Evolutionary conservation across 2,113 vertebrate genomes (phyloP).

Genomic region (Ancistrus triradiatus): DNA sequence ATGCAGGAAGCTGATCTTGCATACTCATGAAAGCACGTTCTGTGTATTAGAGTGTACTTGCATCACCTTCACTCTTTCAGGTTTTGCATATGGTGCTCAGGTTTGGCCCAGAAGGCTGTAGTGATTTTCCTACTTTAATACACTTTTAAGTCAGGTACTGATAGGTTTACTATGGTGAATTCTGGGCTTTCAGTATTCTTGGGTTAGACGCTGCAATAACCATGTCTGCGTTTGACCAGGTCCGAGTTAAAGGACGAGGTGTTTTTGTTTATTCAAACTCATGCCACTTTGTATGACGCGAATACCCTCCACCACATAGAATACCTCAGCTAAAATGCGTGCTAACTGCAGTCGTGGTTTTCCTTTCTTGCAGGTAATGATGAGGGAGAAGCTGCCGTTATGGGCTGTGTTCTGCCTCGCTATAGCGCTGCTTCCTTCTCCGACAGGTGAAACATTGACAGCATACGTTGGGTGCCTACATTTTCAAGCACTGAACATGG

Average conservation of each 20-base stretch:
- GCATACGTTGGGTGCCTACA: too few species aligned
- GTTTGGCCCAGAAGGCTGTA: not conserved
- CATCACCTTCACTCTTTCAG: not conserved
- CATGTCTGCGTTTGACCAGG: not conserved
- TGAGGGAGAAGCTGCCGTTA: conserved; percentile 49
- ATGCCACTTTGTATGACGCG: not conserved
- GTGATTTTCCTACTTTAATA: not conserved
- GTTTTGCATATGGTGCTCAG: not conserved
- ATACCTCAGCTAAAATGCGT: not conserved
- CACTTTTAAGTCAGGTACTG: not conserved
- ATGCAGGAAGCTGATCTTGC: not conserved
- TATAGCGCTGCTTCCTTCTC: conserved; percentile 55
- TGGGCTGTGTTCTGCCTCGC: conserved; percentile 58
- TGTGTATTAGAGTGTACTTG: not conserved
- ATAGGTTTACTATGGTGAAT: not conserved
- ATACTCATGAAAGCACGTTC: not conserved
- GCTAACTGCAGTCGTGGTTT: not conserved
- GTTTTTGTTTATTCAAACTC: too few species aligned
- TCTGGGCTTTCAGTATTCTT: not conserved
- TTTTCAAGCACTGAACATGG: too few species aligned
- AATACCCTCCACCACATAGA: not conserved
- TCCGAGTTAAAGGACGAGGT: too few species aligned
- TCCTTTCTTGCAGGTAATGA: conserved; percentile 53
- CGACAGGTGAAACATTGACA: too few species aligned
- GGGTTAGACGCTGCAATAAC: not conserved